phyloP scores from a whole-genome alignment of 1,140 invertebrate genomes.

The Pseudomyrmex dendroicus region DNA sequence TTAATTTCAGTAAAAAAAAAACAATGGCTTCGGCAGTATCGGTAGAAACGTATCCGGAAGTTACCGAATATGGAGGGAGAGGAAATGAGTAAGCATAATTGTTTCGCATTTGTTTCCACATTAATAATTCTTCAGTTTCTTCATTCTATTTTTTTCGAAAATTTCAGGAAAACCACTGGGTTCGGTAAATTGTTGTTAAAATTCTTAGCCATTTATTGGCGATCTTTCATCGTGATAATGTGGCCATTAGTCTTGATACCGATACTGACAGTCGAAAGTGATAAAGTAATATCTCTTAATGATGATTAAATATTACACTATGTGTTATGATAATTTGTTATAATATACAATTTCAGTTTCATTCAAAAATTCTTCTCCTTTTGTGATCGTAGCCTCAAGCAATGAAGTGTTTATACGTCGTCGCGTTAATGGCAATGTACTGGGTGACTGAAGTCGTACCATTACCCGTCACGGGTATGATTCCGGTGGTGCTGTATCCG shows the following conservation, averaged over 20 bases:
- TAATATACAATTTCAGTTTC: not conserved
- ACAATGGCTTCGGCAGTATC: conserved; percentile 53
- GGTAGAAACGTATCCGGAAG: conserved; percentile 56
- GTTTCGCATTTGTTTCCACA: not conserved
- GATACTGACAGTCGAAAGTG: conserved; percentile 46
- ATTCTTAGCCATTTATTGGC: conserved; percentile 86
- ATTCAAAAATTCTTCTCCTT: not conserved
- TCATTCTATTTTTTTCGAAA: not conserved
- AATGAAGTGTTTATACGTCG: conserved; percentile 86
- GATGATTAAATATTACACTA: not conserved
- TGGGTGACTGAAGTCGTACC: conserved; percentile 90
- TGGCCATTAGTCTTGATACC: conserved; percentile 88
- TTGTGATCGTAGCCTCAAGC: conserved; percentile 71
- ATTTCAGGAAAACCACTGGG: conserved; percentile 70
- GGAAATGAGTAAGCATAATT: conserved; percentile 31
- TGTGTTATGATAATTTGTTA: not conserved
- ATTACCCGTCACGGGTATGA: conserved; percentile 87
- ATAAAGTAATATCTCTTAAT: conserved; percentile 48
- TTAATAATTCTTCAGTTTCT: not conserved
- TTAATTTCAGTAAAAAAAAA: conserved; percentile 38
- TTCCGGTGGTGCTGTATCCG: conserved; percentile 88
- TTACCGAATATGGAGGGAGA: conserved; percentile 15
- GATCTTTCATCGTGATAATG: conserved; percentile 87
- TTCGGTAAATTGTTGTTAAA: conserved; percentile 70
- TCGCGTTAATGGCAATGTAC: conserved; percentile 88